Percentiles rank a stretch among this genome's conserved stretches.
phyloP scores from a whole-genome alignment of 2,797 vertebrate species.

The Sardinella longiceps region DNA sequence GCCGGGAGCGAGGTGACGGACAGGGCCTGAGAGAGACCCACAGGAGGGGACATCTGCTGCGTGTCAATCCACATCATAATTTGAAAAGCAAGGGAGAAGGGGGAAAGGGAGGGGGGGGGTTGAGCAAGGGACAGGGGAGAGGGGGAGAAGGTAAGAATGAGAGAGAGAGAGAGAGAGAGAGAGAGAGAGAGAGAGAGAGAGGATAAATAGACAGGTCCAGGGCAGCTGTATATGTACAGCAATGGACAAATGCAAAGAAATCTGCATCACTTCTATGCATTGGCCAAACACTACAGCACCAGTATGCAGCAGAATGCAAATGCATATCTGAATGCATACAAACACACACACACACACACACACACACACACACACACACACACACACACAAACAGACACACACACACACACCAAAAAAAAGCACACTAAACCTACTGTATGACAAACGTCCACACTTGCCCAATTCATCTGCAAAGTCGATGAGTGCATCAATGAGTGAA shows the following conservation, averaged over 20 bases:
- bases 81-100: constrained; percentile 60
- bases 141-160: constrained; percentile 17
- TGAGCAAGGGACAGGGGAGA: neutral
- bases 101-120: neutral
- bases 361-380: neutral
- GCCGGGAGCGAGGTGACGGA: constrained; percentile 70
- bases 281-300: neutral
- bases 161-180: neutral
- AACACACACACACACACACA: neutral
- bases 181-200: neutral
- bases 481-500: neutral
- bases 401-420: neutral
- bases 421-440: neutral
- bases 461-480: neutral
- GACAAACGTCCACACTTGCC: neutral
- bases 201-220: constrained; percentile 10
- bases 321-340: neutral
- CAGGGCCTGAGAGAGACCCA: constrained; percentile 66
- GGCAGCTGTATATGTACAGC: neutral
- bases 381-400: too few species aligned
- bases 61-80: constrained; percentile 80
- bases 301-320: constrained; percentile 3
- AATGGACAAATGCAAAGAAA: neutral
- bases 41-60: constrained; percentile 71
- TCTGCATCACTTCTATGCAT: neutral